Base-by-base conservation (phyloP, 2,113 vertebrate species). In the Embiotoca jacksoni region DNA sequence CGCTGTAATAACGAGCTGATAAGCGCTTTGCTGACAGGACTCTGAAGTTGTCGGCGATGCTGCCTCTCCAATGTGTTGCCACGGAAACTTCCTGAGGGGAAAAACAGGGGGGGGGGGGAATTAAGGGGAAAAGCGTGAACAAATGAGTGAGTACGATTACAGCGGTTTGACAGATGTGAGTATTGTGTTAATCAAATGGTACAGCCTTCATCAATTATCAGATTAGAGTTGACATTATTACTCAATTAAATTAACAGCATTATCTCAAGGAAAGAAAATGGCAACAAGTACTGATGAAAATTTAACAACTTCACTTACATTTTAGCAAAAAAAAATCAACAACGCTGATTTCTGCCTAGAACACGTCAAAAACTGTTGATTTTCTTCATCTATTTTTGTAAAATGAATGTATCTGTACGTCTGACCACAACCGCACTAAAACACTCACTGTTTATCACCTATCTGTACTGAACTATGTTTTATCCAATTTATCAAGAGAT, bases 1-100 rank as follows among this genome's bases (percentile, higher is more conserved):
- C 35, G 50, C 54, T 35, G 60, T 7, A 65, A 61, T 66, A 80
- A 75, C 44, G 23, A 15, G 31, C 6, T 56, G 6, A 76, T 63
- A 39, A 78, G n/a, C 31, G 35, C 56, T 9, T 53, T 31, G 33
- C 64, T 36, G 15, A 37, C 53, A 47, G 47, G 6, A 35, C 5
- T 56, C 52, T 50, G 23, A 60, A 69, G 46, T 44, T 47, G 36
- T 41, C 54, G 6, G 10, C 36, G 32, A 66, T 44, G 9, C 41
- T 13, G 10, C 2, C 4, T 73, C 35, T 41, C 13, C 8, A n/a
- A 73, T 1, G 49, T 50, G 49, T 4, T n/a, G 16, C 47, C 13
- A 16, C 16, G 47, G 47, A 16, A 50, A 6, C 3, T 0, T n/a
- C 16, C 23, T 6, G 49, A n/a, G n/a, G 2, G 1, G 14, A 16